These are phyloP conservation scores for Nautilus pompilius DNA, from an alignment of 1,140 invertebrate species.

Conservation along the genomic window DNA sequence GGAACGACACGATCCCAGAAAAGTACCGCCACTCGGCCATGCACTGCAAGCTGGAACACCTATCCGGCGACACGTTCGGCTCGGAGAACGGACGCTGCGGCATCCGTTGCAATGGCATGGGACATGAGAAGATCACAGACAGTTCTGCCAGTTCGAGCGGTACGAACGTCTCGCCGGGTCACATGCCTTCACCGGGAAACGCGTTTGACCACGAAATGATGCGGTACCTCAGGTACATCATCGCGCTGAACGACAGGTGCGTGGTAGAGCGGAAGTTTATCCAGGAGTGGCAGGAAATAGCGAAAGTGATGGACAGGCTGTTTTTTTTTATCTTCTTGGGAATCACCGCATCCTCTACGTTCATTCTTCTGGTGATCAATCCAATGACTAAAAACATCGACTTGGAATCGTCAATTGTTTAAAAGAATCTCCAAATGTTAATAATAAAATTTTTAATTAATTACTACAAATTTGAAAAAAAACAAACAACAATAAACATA, in stretches of 20 bases:
- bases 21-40: background rate
- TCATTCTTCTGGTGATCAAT: conserved; percentile 35
- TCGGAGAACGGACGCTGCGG: background rate
- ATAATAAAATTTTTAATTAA: too few species aligned
- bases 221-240: conserved; percentile 32
- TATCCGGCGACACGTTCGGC: background rate
- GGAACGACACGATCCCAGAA: background rate
- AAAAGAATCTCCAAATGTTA: too few species aligned
- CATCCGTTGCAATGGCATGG: background rate
- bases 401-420: conserved; percentile 1
- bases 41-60: background rate
- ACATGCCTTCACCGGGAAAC: background rate
- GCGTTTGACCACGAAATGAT: conserved; percentile 32
- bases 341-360: conserved; percentile 29
- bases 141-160: background rate
- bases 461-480: too few species aligned
- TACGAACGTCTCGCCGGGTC: background rate
- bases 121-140: background rate
- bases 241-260: conserved; percentile 29
- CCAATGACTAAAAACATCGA: conserved; percentile 34
- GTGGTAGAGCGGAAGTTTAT: conserved; percentile 25
- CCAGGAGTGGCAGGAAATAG: conserved; percentile 43
- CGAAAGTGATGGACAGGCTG: conserved; percentile 35
- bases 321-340: conserved; percentile 36
- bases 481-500: too few species aligned